Evolutionary conservation across 2,888 invertebrate species (phyloP), one percentile per base, ranked within the genome.

Genomic region (Prosopocoilus inquinatus): DNA sequence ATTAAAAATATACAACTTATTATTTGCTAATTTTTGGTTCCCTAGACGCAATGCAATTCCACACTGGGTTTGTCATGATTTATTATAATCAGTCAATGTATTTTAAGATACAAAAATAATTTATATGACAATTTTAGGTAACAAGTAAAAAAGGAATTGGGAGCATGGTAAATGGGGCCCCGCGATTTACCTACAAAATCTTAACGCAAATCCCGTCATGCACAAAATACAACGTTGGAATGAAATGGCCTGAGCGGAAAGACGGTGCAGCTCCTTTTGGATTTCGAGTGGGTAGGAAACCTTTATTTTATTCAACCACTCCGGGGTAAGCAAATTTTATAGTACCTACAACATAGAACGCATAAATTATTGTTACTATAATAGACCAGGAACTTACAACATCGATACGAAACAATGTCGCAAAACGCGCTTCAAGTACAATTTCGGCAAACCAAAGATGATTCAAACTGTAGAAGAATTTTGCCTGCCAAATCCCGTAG

Each of bases 391-490:
- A 4, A 67, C 69, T 3, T 75, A 76, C 54, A 57, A 68, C 12
- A 13, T 44, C 9, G 35, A 34, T 3, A 36, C 38, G n/a, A 64
- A 61, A 50, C 64, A 66, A 57, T 72, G 71, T 55, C 52, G 68
- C 34, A 62, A 68, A 57, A 74, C 78, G n/a, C 63, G 63, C 20
- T 77, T 76, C 53, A 70, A 72, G 46, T 72, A 77, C 47, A 76
- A 75, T 63, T 80, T 81, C 56, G 79, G 80, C 3, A 67, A 67
- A 52, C 73, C 75, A 0, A 71, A 67, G 53, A 72, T 78, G 69
- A 67, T 73, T 34, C 72, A 78, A 28, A 74, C 76, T 2, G 77
- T 80, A 1, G 76, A 78, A 67, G 69, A 76, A 12, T 73, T 77
- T 56, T 81, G 81, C 59, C 70, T 76, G 47, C 68, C 73, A 9